These are phyloP conservation scores for Potamilus streckersoni DNA, from an alignment of 1,140 invertebrate species.

Conservation along the genomic window DNA sequence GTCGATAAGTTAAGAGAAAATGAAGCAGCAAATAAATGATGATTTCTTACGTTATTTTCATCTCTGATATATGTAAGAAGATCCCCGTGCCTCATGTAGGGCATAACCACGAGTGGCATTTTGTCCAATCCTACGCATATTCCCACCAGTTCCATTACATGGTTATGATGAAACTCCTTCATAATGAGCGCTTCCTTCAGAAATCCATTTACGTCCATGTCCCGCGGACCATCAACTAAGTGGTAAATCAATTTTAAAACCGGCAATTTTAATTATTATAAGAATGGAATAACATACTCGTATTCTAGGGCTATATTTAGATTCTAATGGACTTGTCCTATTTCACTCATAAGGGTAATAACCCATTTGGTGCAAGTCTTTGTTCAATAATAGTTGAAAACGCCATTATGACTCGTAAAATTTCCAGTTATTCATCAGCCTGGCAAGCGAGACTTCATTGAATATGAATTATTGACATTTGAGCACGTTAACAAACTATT, in stretches of 20 bases:
- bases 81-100: conserved; percentile 68
- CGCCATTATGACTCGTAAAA: too few species aligned
- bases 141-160: conserved; percentile 67
- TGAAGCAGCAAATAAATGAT: too few species aligned
- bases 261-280: background rate
- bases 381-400: conserved; percentile 23
- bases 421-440: too few species aligned
- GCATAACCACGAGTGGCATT: conserved; percentile 66
- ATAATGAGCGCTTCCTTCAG: conserved; percentile 68
- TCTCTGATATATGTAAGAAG: conserved; percentile 64
- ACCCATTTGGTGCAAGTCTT: background rate
- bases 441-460: too few species aligned
- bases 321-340: background rate
- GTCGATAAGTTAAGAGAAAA: too few species aligned
- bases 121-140: conserved; percentile 59
- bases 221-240: conserved; percentile 27
- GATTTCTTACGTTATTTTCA: conserved; percentile 53
- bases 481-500: too few species aligned
- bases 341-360: background rate
- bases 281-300: background rate
- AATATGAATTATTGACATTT: too few species aligned
- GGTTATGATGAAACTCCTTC: conserved; percentile 68
- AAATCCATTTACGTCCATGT: conserved; percentile 54
- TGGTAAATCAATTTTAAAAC: conserved; percentile 8
- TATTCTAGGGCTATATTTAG: background rate